Conservation (phyloP, 2,113 vertebrate genomes). For the Chionomys nivalis region DNA sequence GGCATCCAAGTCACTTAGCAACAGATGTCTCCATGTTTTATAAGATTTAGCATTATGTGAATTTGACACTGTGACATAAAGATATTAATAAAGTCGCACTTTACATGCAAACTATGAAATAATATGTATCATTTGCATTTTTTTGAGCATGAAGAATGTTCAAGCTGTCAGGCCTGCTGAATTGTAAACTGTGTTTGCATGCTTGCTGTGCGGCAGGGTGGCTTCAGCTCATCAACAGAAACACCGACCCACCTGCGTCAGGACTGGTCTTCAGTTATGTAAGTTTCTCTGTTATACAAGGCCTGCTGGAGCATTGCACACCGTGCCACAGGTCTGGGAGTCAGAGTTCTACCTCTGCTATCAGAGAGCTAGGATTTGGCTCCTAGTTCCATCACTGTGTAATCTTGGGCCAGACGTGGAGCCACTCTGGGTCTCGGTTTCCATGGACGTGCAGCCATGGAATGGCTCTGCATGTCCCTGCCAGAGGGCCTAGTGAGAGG, state of each 20-base stretch:
- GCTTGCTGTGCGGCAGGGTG: not conserved
- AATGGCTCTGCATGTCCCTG: not conserved
- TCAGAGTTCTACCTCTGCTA: not conserved
- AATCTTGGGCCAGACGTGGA: not conserved
- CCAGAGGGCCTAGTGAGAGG: not conserved
- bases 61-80: slow-evolving; percentile 62
- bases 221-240: slow-evolving; percentile 19
- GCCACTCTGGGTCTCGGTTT: slow-evolving; percentile 37
- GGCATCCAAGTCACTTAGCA: not conserved
- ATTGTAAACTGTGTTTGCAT: not conserved
- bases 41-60: slow-evolving; percentile 38
- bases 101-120: slow-evolving; percentile 65
- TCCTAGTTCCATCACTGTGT: not conserved
- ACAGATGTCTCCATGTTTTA: not conserved
- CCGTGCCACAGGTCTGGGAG: rapidly evolving
- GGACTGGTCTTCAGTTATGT: slow-evolving; percentile 26
- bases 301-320: not conserved
- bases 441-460: not conserved
- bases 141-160: slow-evolving; percentile 52
- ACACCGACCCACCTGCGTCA: slow-evolving; percentile 26
- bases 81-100: slow-evolving; percentile 70
- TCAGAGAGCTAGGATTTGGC: rapidly evolving
- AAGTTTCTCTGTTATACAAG: slow-evolving; percentile 8
- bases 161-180: slow-evolving; percentile 33
- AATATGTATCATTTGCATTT: slow-evolving; percentile 4